Percentiles rank a stretch among this genome's conserved stretches.
These are phyloP conservation scores for Chloroceryle aenea DNA, from an alignment of 2,113 vertebrate species.

Conservation along the genomic window DNA sequence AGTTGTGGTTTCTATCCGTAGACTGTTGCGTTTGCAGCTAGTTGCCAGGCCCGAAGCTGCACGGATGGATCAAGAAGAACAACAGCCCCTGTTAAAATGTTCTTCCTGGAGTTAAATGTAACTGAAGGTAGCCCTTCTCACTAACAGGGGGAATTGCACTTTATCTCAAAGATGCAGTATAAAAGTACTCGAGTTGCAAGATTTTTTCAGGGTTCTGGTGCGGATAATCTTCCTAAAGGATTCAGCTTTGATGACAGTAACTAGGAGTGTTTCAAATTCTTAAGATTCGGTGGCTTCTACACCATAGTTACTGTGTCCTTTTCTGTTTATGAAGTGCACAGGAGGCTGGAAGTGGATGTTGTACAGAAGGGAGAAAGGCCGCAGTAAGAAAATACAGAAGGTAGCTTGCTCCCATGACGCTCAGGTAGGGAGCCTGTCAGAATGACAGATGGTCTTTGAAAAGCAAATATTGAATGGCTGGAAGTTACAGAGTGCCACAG, in stretches of 20 bases:
- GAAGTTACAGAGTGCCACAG: slow-evolving; percentile 41
- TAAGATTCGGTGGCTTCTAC: slow-evolving; percentile 49
- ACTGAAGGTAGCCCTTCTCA: neutral
- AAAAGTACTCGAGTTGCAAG: slow-evolving; percentile 64
- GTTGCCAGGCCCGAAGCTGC: slow-evolving; percentile 25
- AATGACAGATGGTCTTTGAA: slow-evolving; percentile 35
- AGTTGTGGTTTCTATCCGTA: neutral
- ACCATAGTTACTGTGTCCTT: slow-evolving; percentile 24
- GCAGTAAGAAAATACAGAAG: neutral
- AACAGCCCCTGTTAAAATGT: neutral
- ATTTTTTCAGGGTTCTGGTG: slow-evolving; percentile 74
- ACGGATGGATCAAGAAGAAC: neutral
- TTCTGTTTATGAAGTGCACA: neutral
- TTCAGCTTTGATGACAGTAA: slow-evolving; percentile 77
- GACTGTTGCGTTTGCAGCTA: slow-evolving; percentile 41
- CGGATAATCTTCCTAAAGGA: slow-evolving; percentile 83
- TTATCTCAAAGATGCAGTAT: slow-evolving; percentile 10
- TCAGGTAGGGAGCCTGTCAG: slow-evolving; percentile 20
- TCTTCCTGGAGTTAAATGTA: neutral
- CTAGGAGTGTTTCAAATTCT: slow-evolving; percentile 64
- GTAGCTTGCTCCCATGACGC: neutral
- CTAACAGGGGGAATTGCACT: neutral
- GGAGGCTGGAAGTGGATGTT: neutral
- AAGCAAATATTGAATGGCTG: neutral
- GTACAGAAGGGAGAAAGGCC: neutral